Conservation (phyloP, 2,888 invertebrate genomes). For the Ophioninae sp. region DNA sequence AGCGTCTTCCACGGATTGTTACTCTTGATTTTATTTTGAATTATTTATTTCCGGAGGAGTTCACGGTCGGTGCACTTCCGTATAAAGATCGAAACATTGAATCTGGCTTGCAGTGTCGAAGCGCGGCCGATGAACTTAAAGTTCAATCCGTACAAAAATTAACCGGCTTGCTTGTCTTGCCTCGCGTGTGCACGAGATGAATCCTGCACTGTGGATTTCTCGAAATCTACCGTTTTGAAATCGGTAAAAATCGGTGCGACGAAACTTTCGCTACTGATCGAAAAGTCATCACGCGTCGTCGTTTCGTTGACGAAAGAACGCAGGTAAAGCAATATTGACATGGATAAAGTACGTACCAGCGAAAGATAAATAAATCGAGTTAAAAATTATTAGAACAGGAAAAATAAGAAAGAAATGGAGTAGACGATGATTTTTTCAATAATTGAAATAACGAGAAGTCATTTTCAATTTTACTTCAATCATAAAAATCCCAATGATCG, state of each 20-base stretch:
- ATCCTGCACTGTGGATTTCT: neutral
- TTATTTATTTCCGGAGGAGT: neutral
- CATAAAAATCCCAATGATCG: no score
- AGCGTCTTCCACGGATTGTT: neutral
- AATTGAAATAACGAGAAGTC: no score
- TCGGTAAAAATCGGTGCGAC: neutral
- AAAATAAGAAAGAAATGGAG: no score
- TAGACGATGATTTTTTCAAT: no score
- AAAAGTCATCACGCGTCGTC: neutral
- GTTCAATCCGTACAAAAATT: neutral
- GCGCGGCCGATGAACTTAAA: neutral
- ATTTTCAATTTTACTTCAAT: no score
- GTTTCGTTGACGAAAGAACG: neutral
- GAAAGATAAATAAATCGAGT: no score
- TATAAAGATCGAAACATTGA: neutral
- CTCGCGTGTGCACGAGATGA: neutral
- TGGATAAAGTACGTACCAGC: neutral
- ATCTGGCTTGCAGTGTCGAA: conserved; percentile 1
- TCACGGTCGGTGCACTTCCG: neutral
- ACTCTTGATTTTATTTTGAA: neutral
- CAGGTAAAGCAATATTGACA: conserved; percentile 5
- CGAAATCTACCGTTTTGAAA: neutral
- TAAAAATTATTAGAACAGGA: no score
- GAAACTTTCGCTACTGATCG: neutral
- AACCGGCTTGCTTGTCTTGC: neutral